Base-by-base conservation (phyloP, 2,113 vertebrate genomes). In the Catharus bicknelli region DNA sequence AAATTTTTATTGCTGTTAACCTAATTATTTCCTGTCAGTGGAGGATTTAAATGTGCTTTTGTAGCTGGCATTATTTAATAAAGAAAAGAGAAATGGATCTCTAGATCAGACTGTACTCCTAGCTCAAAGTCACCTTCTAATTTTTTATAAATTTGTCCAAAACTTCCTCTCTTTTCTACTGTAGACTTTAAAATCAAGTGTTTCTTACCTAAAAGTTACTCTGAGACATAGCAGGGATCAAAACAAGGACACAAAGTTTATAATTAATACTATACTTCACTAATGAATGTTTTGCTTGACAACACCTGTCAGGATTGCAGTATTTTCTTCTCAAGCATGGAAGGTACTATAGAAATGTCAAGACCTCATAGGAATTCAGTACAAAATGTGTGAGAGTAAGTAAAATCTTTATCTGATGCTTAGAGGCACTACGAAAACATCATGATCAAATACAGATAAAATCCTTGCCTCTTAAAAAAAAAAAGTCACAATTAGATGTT, bases 1-100 rank as follows among this genome's bases (percentile, higher is more conserved):
- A 92, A 10, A 91, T 96, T 96, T 96, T 94, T 92, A 94, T 81
- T 96, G 74, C 43, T 95, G 90, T 97, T 97, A 97, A 96, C 83
- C 91, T 97, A 97, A 97, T 98, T 97, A 97, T 97, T 97, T 97
- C 97, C 96, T 97, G 96, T 97, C 93, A 96, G 77, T 94, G 88
- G 89, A 97, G 89, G 86, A 97, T 97, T 98, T 96, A 96, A 97
- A 87, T 43, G 16, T 96, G 87, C 72, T 96, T 90, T 74, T 95
- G 67, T 90, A 93, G 95, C 86, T 95, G 80, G 51, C 47, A 97
- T 97, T 95, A 97, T 97, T 98, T 97, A 97, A 97, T 97, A 97
- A 97, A 97, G 96, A 97, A 96, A 97, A 90, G 70, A 91, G 23
- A 95, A 97, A 96, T 95, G 7, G 7, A 95, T 97, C 87, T 97